phyloP scores from a whole-genome alignment of 1,140 invertebrate species.

The Aricia agestis region DNA sequence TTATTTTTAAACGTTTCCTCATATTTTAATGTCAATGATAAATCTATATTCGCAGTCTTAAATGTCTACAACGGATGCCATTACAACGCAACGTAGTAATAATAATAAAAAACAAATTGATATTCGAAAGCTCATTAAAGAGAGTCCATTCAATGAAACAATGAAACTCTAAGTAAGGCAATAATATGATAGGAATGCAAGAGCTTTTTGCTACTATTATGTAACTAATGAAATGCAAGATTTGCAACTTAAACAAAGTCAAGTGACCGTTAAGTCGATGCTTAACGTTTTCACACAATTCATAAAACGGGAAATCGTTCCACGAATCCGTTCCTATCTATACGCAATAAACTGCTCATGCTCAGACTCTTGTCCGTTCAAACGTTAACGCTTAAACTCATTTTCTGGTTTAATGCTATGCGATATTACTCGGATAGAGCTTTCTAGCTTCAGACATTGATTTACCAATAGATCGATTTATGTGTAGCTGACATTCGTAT shows the following conservation, averaged over 20 bases:
- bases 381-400: constrained; percentile 8
- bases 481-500: not conserved
- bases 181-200: no score
- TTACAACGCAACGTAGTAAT: no score
- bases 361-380: constrained; percentile 1
- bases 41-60: no score
- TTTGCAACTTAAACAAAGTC: not conserved
- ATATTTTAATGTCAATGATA: not conserved
- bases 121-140: no score
- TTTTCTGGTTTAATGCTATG: constrained; percentile 10
- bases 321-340: constrained; percentile 6
- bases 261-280: constrained; percentile 17
- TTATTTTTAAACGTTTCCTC: constrained; percentile 1
- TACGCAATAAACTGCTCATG: not conserved
- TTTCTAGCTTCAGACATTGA: not conserved
- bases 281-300: constrained; percentile 16
- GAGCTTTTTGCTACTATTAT: not conserved
- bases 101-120: no score
- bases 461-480: not conserved
- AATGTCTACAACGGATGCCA: no score
- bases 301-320: constrained; percentile 11
- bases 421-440: not conserved
- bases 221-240: not conserved
- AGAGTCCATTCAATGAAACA: no score
- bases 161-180: no score